phyloP scores from a whole-genome alignment of 2,797 vertebrate genomes.

The Lagorchestes hirsutus region DNA sequence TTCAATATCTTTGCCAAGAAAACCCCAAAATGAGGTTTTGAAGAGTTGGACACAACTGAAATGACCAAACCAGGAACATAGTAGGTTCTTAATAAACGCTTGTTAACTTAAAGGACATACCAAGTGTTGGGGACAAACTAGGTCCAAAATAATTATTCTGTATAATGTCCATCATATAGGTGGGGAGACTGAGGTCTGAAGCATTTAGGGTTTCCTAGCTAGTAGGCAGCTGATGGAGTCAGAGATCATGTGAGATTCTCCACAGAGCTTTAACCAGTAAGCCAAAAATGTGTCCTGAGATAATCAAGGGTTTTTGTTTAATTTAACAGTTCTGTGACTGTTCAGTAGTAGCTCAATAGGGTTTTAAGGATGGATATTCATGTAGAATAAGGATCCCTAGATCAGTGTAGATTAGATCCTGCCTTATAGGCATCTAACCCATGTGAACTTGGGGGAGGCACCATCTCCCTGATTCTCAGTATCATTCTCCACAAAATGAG shows the following conservation, averaged over 20 bases:
- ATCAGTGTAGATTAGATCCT: background rate
- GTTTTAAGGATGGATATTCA: background rate
- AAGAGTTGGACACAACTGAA: background rate
- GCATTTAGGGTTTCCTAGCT: background rate
- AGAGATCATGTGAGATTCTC: background rate
- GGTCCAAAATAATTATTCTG: background rate
- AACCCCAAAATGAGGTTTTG: background rate
- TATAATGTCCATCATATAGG: slow-evolving; percentile 12
- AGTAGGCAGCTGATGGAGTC: background rate
- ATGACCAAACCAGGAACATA: background rate
- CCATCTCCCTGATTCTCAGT: background rate
- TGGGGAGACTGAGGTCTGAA: background rate
- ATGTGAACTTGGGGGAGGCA: background rate
- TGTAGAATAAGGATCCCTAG: background rate
- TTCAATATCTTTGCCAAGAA: background rate
- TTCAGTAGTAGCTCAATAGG: background rate
- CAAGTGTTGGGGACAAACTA: background rate
- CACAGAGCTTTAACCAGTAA: background rate
- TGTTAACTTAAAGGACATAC: background rate
- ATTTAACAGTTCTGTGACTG: background rate
- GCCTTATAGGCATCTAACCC: background rate
- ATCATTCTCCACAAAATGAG: background rate
- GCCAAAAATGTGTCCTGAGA: background rate
- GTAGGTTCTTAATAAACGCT: background rate
- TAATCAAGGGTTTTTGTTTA: background rate